phyloP scores from a whole-genome alignment of 2,888 invertebrate genomes.

The Drosophila suboccidentalis region DNA sequence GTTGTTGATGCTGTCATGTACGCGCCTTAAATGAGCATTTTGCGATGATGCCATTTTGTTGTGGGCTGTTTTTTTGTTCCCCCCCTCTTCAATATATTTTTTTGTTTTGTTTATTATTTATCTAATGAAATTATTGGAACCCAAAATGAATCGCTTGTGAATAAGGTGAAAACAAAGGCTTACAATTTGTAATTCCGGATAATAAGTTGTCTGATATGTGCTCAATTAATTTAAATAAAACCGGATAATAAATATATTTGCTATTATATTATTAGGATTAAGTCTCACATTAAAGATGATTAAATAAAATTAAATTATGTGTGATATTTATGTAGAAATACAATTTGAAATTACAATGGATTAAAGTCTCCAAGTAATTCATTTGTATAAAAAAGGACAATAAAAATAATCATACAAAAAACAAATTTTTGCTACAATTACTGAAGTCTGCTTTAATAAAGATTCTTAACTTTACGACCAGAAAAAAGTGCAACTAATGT shows the following conservation, averaged over 20 bases:
- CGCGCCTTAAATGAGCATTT: constrained; percentile 76
- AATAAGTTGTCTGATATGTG: constrained; percentile 26
- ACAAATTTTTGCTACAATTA: neutral
- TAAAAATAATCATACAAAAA: neutral
- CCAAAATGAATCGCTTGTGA: constrained; percentile 38
- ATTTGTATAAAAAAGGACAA: neutral
- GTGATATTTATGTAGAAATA: neutral
- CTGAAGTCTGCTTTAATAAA: neutral
- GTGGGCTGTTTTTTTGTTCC: constrained; percentile 49
- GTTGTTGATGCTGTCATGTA: constrained; percentile 74
- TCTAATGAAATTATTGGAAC: constrained; percentile 19
- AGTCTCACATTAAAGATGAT: neutral
- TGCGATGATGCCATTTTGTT: constrained; percentile 70
- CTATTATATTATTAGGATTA: neutral
- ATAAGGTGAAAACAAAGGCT: constrained; percentile 45
- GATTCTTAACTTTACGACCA: neutral
- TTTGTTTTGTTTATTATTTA: constrained; percentile 27
- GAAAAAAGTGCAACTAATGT: neutral
- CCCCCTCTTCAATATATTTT: neutral
- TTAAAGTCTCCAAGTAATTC: neutral
- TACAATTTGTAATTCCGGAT: constrained; percentile 44
- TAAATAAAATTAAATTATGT: neutral
- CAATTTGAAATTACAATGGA: neutral
- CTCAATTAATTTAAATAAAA: constrained; percentile 1
- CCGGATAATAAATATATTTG: constrained; percentile 1